Evolutionary conservation across 2,113 vertebrate genomes (phyloP), one percentile per base, ranked within the genome.

Genomic region (Apteryx owenii): DNA sequence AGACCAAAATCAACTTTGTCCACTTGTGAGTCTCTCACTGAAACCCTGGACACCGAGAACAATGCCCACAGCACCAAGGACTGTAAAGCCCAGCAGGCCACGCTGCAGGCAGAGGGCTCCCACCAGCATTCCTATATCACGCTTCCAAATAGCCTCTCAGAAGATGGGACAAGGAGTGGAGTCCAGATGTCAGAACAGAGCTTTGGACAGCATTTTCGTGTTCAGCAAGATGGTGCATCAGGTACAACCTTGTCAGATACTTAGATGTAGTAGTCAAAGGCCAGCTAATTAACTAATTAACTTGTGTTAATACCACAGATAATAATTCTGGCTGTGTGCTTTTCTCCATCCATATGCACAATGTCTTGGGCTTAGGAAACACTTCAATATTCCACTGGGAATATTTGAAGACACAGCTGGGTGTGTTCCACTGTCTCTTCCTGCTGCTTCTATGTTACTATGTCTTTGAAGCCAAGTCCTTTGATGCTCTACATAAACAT

Each of bases 1-100:
- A 97, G 96, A 85, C 96, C 98, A 78, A 98, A 98, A 90, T 98
- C 98, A 71, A 98, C 97, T 46, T 96, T 98, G n/a, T 99, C 99
- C 65, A 97, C 96, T 26, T 97, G 97, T 0, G 99, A 99, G 75
- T 98, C 97, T 20, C 97, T 98, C 70, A 90, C 97, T 2, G 98
- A 98, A 97, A 98, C 98, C 33, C 31, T 91, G 54, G 81, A 71
- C 79, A 92, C 89, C 3, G 97, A 98, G 7, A 95, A 96, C 88
- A 90, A 88, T 12, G 95, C 95, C 29, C 88, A 93, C 28, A 92
- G 90, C 72, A 82, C 79, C 90, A 97, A 92, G 94, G 96, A 96
- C 53, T 88, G 68, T 42, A 90, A 76, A 48, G 71, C 88, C 68
- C 82, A 85, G 25, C 91, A 54, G 72, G 42, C 91, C 3, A 4